phyloP scores from a whole-genome alignment of 2,113 vertebrate genomes.

The Sinosuthora webbiana region DNA sequence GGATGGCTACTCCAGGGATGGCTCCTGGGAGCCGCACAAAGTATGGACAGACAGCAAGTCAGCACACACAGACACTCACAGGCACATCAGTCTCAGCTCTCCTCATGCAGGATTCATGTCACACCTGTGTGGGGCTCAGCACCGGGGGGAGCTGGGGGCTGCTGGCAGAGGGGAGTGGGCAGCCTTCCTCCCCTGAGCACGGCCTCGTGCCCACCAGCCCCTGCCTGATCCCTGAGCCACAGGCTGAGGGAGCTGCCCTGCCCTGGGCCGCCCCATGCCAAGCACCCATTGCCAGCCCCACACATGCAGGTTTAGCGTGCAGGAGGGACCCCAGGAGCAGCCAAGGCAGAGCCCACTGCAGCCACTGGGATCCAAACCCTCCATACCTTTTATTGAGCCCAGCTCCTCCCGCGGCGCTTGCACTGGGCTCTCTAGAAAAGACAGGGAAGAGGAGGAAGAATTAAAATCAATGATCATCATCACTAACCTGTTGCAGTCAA shows the following conservation, averaged over 20 bases:
- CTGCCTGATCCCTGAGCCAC: rapidly evolving
- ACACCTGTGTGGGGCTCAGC: background rate
- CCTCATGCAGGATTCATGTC: background rate
- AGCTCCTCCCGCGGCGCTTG: constrained; percentile 39
- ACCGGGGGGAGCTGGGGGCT: rapidly evolving
- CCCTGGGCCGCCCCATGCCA: rapidly evolving
- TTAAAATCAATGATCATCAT: constrained; percentile 29
- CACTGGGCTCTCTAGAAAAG: constrained; percentile 60
- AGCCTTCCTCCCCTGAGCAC: rapidly evolving
- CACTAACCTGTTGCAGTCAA: background rate
- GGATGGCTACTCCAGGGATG: background rate
- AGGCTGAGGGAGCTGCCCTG: background rate
- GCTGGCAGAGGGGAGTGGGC: background rate
- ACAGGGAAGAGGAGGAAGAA: constrained; percentile 43
- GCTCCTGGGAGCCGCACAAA: background rate
- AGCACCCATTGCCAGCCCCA: background rate
- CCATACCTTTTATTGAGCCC: constrained; percentile 70
- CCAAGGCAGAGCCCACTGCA: background rate
- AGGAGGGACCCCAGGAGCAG: background rate
- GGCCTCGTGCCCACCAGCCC: background rate
- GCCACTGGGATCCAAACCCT: background rate
- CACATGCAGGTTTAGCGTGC: background rate
- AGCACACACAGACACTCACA: background rate
- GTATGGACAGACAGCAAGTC: background rate
- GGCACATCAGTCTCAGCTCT: background rate